Base-by-base conservation (phyloP, 1,140 invertebrate genomes). In the Bombus pascuorum region DNA sequence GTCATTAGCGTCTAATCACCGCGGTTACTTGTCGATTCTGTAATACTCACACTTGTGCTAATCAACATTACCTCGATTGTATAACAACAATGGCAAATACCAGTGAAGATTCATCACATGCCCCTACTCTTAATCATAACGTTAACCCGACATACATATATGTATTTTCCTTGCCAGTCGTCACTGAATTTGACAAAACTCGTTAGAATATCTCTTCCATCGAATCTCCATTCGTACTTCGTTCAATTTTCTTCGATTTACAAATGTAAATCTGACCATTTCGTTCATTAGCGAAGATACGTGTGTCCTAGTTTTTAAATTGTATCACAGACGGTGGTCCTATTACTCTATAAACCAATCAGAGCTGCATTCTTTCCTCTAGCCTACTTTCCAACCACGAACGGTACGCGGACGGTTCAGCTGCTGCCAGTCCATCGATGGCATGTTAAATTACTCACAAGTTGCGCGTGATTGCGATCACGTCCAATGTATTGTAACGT, bases 371-470 rank as follows among this genome's bases (percentile, higher is more conserved):
- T 62, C 59, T 62, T 62, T 62, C 59, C 57, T 22, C 28, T 62
- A 12, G 59, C 57, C 57, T 25, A 62, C 59, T n/a, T 62, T 62
- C 12, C 28, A 62, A n/a, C 59, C 59, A 62, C 28, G 28, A n/a
- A n/a, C 10, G 4, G 3, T n/a, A 4, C 75, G 13, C 28, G 18
- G 1, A 72, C 79, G 68, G 72, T 81, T 32, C 37, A 37, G 15
- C 4, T 59, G 47, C 47, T 25, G 9, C 28, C 47, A 37, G 47
- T 80, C 42, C 83, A 53, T 85, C 39, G 39, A 73, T 32, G 66
- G n/a, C 22, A 85, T 73, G 73, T 85, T 85, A 65, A 72, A 85
- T 85, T 85, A 65, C 83, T 32, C 4, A 4, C 15, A 5, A 42
- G 37, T 57, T 39, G 8, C 34, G 74, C 34, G 76, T 57, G 65